A percentile compares a stretch with the other conserved stretches of the same genome.
phyloP scores from a whole-genome alignment of 1,140 invertebrate genomes.

The Tigriopus japonicus region DNA sequence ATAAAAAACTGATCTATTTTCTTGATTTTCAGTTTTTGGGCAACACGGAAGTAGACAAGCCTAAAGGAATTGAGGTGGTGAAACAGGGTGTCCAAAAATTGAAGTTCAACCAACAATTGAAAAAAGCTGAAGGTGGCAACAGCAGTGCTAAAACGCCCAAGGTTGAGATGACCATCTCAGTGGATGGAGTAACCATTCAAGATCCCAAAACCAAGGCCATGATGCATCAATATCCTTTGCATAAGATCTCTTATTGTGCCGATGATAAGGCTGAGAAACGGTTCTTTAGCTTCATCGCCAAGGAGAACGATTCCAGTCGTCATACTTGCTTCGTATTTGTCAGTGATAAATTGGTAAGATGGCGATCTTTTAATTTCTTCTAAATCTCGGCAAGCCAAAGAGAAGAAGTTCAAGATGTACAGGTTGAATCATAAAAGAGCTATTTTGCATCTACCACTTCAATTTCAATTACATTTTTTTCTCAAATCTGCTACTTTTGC shows the following conservation, averaged over 20 bases:
- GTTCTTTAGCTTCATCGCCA: conserved; percentile 92
- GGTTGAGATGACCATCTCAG: conserved; percentile 60
- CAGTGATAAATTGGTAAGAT: conserved; percentile 62
- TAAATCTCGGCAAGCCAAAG: too few species aligned
- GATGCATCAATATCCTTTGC: conserved; percentile 83
- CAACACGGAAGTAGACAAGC: conserved; percentile 74
- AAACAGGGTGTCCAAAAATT: conserved; percentile 86
- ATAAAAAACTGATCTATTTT: conserved; percentile 13
- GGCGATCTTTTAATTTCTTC: too few species aligned
- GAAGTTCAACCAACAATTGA: conserved; percentile 79
- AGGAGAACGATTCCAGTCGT: conserved; percentile 54
- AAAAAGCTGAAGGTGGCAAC: conserved; percentile 62
- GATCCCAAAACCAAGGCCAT: conserved; percentile 53
- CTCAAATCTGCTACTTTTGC: too few species aligned
- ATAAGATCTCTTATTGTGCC: conserved; percentile 92
- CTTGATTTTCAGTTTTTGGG: conserved; percentile 65
- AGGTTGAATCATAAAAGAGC: too few species aligned
- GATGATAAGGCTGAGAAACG: conserved; percentile 94
- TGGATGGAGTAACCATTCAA: conserved; percentile 86
- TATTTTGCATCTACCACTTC: too few species aligned
- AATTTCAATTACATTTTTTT: too few species aligned
- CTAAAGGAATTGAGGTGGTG: conserved; percentile 89
- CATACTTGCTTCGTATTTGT: conserved; percentile 93
- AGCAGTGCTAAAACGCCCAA: conserved; percentile 61
- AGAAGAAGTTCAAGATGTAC: too few species aligned